Base-by-base conservation (phyloP, 2,888 invertebrate species). In the Dioctria linearis region DNA sequence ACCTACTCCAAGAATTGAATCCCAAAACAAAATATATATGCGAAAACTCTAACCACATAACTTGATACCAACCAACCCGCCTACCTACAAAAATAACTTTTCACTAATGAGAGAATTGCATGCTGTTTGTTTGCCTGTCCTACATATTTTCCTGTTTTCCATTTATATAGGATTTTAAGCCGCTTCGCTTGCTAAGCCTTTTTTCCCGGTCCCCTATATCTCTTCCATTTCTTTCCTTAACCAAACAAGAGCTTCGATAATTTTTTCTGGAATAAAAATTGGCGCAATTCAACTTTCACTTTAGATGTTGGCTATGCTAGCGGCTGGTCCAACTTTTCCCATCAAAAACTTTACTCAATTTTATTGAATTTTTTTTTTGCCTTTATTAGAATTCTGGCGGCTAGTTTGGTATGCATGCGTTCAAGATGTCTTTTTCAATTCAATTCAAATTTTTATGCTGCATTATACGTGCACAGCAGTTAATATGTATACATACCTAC, bases 81-180 rank as follows among this genome's bases (percentile, higher is more conserved):
- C 69, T 51, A 11, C 69, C 25, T 51, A 11, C 25, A 51, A 69
- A 25, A 69, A 69, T 51, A 51, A 69, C 49, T 51, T 69, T 69
- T 51, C 69, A 51, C 43, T 69, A 69, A 69, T 69, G 69, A 69
- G 25, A 51, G 69, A 69, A 69, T 69, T 51, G 69, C 69, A 69
- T 69, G 69, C 67, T 67, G 67, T 67, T 25, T 25, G 25, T 25
- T 67, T 67, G 67, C 69, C 37, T 69, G 69, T 69, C 69, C 69
- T 49, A 25, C 25, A 25, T 25, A 69, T 51, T 69, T 69, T 51
- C 69, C 69, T 69, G 51, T 69, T 69, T 69, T 69, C 69, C 51
- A 69, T 69, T 69, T 69, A 49, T 69, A 69, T 69, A 37, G 69
- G 51, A 25, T 43, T 69, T 69, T 69, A 69, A 69, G n/a, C 69